Evolutionary conservation across 1,140 invertebrate species (phyloP).

Genomic region (Diorhabda sublineata): DNA sequence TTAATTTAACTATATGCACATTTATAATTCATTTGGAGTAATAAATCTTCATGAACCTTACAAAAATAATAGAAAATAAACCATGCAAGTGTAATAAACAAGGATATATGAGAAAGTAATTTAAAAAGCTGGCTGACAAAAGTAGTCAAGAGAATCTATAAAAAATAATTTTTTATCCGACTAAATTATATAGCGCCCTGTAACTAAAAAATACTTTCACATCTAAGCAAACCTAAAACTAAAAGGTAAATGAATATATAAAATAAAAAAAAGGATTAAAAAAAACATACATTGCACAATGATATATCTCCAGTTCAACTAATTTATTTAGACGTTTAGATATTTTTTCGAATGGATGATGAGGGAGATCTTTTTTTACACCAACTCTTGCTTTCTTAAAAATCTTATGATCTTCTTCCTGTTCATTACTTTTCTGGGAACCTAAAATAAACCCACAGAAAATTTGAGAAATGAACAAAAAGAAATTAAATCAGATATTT

Average conservation of each 20-base stretch:
- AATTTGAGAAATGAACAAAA: not conserved
- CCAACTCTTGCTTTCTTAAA: conserved; percentile 8
- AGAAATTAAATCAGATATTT: not conserved
- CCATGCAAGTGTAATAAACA: too few relatives aligned
- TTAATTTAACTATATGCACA: too few relatives aligned
- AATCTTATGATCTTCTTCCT: not conserved
- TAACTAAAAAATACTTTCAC: too few relatives aligned
- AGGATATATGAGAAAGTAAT: too few relatives aligned
- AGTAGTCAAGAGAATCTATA: too few relatives aligned
- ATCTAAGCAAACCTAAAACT: too few relatives aligned
- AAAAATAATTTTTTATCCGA: too few relatives aligned
- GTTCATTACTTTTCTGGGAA: not conserved
- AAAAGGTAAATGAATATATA: not conserved
- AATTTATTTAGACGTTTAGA: not conserved
- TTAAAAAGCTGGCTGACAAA: too few relatives aligned
- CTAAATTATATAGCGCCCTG: too few relatives aligned
- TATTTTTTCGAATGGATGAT: conserved; percentile 9
- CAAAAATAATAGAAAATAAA: too few relatives aligned
- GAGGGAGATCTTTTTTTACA: not conserved
- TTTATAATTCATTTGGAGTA: not conserved
- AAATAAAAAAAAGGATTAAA: not conserved
- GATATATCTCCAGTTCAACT: conserved; percentile 3
- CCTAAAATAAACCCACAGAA: not conserved
- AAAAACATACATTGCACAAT: not conserved
- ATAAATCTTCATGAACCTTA: too few relatives aligned